Conservation (phyloP, 2,888 invertebrate species). For the Diploptera punctata region DNA sequence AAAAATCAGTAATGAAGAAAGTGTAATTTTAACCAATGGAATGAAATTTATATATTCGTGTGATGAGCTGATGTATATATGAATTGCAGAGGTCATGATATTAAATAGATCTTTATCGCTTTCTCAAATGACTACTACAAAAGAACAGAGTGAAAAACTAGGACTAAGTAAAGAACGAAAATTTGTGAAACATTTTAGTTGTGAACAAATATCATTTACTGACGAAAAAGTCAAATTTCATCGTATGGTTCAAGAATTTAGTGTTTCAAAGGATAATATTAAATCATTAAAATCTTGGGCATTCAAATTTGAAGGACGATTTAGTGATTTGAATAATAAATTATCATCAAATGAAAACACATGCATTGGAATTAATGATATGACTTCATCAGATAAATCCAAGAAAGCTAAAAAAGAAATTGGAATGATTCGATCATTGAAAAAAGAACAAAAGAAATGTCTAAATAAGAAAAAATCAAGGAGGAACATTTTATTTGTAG, state of each 20-base stretch:
- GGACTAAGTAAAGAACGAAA: background rate
- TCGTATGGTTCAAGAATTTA: background rate
- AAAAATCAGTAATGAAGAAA: background rate
- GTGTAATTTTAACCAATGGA: too few species aligned
- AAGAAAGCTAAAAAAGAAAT: too few species aligned
- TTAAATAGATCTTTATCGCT: slow-evolving; percentile 10
- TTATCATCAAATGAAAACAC: too few species aligned
- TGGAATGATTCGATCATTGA: too few species aligned
- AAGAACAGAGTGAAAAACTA: background rate
- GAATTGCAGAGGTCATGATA: background rate
- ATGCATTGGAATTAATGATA: too few species aligned
- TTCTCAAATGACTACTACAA: background rate
- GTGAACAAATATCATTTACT: slow-evolving; percentile 1
- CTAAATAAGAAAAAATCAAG: too few species aligned
- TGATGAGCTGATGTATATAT: background rate
- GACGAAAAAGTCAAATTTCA: background rate
- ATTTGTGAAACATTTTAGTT: background rate
- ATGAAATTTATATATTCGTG: background rate
- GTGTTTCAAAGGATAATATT: background rate
- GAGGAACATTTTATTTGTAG: too few species aligned
- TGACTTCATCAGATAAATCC: too few species aligned
- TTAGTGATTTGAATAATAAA: too few species aligned
- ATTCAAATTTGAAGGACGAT: background rate
- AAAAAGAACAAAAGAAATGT: too few species aligned
- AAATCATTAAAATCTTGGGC: background rate